Percentiles rank a stretch among this genome's conserved stretches.
phyloP scores from a whole-genome alignment of 2,113 vertebrate species.

The Platanista minor region DNA sequence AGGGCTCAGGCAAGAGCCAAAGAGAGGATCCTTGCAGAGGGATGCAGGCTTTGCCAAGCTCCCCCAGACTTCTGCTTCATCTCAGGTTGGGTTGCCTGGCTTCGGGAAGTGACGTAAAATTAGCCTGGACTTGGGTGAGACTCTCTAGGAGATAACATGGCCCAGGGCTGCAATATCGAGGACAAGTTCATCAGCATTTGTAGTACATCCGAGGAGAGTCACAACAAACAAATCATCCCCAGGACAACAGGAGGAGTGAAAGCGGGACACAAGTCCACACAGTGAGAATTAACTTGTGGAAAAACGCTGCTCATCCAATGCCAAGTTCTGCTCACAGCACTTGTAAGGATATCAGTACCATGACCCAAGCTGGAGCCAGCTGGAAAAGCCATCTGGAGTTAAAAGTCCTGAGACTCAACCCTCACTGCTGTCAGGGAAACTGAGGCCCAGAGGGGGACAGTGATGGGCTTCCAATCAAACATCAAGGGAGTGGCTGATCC shows the following conservation, averaged over 20 bases:
- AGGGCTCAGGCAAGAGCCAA: background rate
- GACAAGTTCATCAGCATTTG: conserved; percentile 35
- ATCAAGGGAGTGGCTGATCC: background rate
- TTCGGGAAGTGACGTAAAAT: conserved; percentile 30
- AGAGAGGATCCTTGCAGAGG: background rate
- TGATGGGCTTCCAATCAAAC: background rate
- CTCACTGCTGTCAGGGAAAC: background rate
- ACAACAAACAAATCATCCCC: conserved; percentile 70
- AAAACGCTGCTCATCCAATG: conserved; percentile 1
- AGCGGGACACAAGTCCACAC: background rate
- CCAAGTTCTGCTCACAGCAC: background rate
- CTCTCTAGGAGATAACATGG: background rate
- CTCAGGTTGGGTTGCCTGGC: background rate
- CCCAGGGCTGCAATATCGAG: conserved; percentile 13
- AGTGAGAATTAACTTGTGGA: conserved; percentile 35
- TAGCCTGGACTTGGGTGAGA: background rate
- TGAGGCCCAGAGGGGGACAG: background rate
- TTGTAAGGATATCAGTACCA: background rate
- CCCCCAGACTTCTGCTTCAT: background rate
- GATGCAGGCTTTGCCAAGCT: background rate
- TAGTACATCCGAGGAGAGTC: conserved; percentile 29
- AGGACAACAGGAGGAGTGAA: conserved; percentile 50
- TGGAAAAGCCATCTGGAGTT: background rate
- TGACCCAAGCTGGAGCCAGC: background rate
- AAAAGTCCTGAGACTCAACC: background rate